These are phyloP conservation scores for Nymphicus hollandicus DNA, from an alignment of 2,113 vertebrate genomes.

Conservation along the genomic window DNA sequence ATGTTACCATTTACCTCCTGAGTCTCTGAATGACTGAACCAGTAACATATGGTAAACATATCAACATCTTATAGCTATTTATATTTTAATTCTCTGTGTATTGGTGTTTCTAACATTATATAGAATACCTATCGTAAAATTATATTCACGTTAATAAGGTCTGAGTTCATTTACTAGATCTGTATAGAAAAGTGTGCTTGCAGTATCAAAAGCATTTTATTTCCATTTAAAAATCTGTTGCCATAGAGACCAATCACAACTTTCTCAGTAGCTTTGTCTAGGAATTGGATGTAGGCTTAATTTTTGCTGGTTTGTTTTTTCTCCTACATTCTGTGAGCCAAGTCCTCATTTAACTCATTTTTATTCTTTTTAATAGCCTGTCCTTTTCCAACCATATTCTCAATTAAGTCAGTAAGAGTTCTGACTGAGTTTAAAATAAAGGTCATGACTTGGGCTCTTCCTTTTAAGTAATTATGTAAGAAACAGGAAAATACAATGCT, in stretches of 20 bases:
- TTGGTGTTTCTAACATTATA: background rate
- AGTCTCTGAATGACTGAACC: background rate
- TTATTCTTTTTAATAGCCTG: background rate
- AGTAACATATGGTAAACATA: background rate
- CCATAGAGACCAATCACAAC: conserved; percentile 50
- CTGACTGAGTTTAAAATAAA: background rate
- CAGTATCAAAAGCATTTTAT: conserved; percentile 28
- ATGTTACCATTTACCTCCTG: background rate
- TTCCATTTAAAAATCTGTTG: conserved; percentile 58
- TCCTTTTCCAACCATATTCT: background rate
- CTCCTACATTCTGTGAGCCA: background rate
- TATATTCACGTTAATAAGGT: background rate
- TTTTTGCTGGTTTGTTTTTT: background rate
- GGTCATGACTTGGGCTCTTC: background rate
- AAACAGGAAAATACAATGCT: background rate
- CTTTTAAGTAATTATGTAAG: background rate
- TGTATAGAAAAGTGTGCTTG: background rate
- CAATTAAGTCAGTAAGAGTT: background rate
- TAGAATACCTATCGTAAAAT: background rate
- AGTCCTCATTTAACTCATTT: conserved; percentile 5
- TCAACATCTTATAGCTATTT: background rate
- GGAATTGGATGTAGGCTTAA: background rate
- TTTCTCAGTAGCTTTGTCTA: conserved; percentile 32
- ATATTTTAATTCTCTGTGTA: background rate
- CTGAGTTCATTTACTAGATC: background rate